A percentile compares a stretch with the other conserved stretches of the same genome.
Conservation (phyloP, 1,140 invertebrate species). For the Neuroterus valhalla region DNA sequence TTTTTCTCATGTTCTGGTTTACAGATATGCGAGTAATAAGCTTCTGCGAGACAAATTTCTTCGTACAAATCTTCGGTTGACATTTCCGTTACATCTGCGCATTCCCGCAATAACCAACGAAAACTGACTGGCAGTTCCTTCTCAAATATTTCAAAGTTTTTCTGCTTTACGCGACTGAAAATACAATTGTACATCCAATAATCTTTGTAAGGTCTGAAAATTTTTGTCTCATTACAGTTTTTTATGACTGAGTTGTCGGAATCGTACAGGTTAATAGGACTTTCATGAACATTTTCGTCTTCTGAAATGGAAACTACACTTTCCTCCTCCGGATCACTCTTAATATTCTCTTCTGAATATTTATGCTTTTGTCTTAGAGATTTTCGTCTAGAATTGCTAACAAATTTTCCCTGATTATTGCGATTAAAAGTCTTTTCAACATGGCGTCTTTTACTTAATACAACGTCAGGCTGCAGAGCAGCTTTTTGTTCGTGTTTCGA, state of each 20-base stretch:
- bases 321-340: background rate
- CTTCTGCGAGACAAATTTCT: slow-evolving; percentile 67
- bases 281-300: background rate
- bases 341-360: background rate
- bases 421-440: background rate
- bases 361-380: background rate
- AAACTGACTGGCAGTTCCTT: slow-evolving; percentile 72
- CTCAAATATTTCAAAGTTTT: slow-evolving; percentile 66
- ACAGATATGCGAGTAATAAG: slow-evolving; percentile 52
- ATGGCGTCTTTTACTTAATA: background rate
- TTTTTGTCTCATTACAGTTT: slow-evolving; percentile 29
- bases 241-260: background rate
- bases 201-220: slow-evolving; percentile 63
- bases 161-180: slow-evolving; percentile 56
- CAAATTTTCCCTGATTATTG: background rate
- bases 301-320: background rate
- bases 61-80: slow-evolving; percentile 70
- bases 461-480: background rate
- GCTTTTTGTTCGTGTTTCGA: slow-evolving; percentile 46
- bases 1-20: slow-evolving; percentile 23
- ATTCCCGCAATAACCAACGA: slow-evolving; percentile 75
- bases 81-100: slow-evolving; percentile 71
- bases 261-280: background rate
- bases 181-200: slow-evolving; percentile 68
- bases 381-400: background rate